Percentiles rank a stretch among this genome's conserved stretches.
Evolutionary conservation across 2,797 vertebrate species (phyloP).

Genomic region (Halcyon leucocephala): DNA sequence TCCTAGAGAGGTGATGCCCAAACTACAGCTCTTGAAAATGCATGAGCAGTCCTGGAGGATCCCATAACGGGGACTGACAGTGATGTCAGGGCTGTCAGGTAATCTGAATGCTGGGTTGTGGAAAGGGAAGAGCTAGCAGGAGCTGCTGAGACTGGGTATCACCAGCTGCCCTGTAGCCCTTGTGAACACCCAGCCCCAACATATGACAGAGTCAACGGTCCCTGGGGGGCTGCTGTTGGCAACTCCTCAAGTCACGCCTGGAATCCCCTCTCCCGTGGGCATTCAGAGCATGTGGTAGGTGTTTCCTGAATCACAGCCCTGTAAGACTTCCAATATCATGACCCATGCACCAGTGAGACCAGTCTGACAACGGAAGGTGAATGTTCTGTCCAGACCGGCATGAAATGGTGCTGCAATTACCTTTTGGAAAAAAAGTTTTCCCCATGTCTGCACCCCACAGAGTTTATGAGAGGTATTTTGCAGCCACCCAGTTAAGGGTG

Average conservation of each 20-base stretch:
- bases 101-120: not conserved
- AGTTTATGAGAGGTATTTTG: not conserved
- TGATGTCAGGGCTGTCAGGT: not conserved
- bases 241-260: not conserved
- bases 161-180: not conserved
- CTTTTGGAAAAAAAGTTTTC: not conserved
- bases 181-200: not conserved
- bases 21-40: not conserved
- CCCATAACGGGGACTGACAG: not conserved
- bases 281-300: accelerated
- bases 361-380: not conserved
- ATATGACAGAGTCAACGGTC: not conserved
- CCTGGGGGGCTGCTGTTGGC: not conserved
- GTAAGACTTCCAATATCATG: not conserved
- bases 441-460: not conserved
- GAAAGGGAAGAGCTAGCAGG: not conserved
- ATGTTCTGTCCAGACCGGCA: not conserved
- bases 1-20: accelerated
- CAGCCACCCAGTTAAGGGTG: not conserved
- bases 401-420: not conserved
- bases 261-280: not conserved
- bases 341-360: not conserved
- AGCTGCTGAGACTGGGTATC: not conserved
- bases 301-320: not conserved
- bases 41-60: accelerated